These are phyloP conservation scores for Anagrus nilaparvatae DNA, from an alignment of 1,140 invertebrate genomes.

Conservation along the genomic window DNA sequence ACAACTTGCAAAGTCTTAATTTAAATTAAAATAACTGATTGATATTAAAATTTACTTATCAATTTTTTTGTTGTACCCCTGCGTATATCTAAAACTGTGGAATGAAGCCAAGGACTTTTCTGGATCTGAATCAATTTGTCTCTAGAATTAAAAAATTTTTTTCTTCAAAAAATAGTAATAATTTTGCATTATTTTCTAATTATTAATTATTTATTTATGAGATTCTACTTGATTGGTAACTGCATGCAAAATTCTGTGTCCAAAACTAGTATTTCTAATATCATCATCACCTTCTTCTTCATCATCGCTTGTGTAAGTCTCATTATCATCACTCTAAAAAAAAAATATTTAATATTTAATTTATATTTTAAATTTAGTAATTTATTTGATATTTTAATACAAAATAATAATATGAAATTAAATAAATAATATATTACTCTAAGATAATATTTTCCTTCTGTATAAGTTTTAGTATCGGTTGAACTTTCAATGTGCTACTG, in stretches of 20 bases:
- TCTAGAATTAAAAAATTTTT: constrained; percentile 1
- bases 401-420: constrained; percentile 1
- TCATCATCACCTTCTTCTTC: constrained; percentile 14
- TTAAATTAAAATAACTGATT: too few species aligned
- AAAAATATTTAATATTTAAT: neutral
- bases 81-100: constrained; percentile 30
- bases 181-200: too few species aligned
- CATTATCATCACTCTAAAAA: constrained; percentile 12
- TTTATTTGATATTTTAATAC: too few species aligned
- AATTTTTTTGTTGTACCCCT: constrained; percentile 21
- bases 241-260: constrained; percentile 58
- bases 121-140: neutral
- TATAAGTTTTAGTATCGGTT: too few species aligned
- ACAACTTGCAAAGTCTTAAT: constrained; percentile 19
- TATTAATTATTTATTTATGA: constrained; percentile 27
- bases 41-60: too few species aligned
- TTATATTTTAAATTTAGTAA: constrained; percentile 4
- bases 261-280: constrained; percentile 50
- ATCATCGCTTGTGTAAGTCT: constrained; percentile 10
- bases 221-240: constrained; percentile 24
- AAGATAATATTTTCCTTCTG: constrained; percentile 34
- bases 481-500: too few species aligned
- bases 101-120: constrained; percentile 20
- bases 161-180: too few species aligned
- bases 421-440: too few species aligned